phyloP scores from a whole-genome alignment of 2,888 invertebrate genomes.

The Noctua fimbriata region DNA sequence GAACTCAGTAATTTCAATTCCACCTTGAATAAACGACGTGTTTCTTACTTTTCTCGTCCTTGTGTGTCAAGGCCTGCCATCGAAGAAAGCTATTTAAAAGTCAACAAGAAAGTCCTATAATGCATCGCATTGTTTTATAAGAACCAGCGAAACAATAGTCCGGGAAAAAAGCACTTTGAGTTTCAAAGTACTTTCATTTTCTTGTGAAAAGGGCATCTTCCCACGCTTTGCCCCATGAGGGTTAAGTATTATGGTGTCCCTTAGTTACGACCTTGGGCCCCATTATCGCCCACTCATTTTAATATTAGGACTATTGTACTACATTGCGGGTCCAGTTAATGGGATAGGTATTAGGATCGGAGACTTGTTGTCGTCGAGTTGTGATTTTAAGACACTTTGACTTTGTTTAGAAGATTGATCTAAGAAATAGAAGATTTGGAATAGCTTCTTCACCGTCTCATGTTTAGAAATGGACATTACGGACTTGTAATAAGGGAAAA shows the following conservation, averaged over 20 bases:
- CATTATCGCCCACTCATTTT: slow-evolving; percentile 51
- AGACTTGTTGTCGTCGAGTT: slow-evolving; percentile 15
- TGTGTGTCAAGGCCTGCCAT: background rate
- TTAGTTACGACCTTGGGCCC: slow-evolving; percentile 11
- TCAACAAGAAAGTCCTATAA: slow-evolving; percentile 28
- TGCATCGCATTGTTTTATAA: slow-evolving; percentile 48
- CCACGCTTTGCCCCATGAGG: slow-evolving; percentile 26
- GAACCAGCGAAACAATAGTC: slow-evolving; percentile 28
- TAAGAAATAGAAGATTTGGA: background rate
- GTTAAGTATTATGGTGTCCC: slow-evolving; percentile 51
- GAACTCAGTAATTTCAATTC: background rate
- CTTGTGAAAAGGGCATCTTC: slow-evolving; percentile 29
- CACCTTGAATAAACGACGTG: background rate
- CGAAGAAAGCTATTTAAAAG: slow-evolving; percentile 29
- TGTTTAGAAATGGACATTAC: background rate
- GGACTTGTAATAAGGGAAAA: background rate
- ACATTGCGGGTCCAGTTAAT: slow-evolving; percentile 25
- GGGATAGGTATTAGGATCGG: background rate
- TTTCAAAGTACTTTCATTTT: slow-evolving; percentile 45
- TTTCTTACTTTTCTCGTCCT: background rate
- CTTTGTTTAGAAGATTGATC: background rate
- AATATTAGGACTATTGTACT: slow-evolving; percentile 56
- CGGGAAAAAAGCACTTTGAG: slow-evolving; percentile 36
- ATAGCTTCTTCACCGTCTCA: background rate
- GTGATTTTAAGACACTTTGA: background rate